Evolutionary conservation across 2,888 invertebrate genomes (phyloP).

Genomic region (Lochmaea capreae): DNA sequence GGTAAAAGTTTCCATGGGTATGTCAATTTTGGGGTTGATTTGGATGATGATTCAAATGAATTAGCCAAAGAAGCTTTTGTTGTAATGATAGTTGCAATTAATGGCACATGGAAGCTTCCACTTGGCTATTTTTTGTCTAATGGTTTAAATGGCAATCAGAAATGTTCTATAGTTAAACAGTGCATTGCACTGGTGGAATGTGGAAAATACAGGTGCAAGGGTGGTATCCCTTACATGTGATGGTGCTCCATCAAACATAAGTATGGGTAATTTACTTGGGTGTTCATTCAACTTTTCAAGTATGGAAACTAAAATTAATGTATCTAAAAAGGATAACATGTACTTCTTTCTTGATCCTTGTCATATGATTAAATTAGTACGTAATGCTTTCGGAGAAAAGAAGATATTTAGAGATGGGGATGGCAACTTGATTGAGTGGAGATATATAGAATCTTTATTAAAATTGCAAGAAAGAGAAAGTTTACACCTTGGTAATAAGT

Average conservation of each 20-base stretch:
- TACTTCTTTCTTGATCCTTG: not conserved
- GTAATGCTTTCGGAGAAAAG: not conserved
- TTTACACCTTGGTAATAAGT: not conserved
- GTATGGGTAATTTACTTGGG: conserved; percentile 6
- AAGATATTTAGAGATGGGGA: not conserved
- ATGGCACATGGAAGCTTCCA: conserved; percentile 53
- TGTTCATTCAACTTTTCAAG: not conserved
- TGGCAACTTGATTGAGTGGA: not conserved
- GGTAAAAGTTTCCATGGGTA: conserved; percentile 54
- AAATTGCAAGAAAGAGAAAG: conserved; percentile 2
- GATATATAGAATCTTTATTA: not conserved
- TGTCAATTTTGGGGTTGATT: conserved; percentile 51
- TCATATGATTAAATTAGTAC: not conserved
- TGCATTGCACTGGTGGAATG: conserved; percentile 45
- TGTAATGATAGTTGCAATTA: conserved; percentile 49
- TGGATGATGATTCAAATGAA: conserved; percentile 45
- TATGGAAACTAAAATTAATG: not conserved
- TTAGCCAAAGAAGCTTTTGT: conserved; percentile 53
- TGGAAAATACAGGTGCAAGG: conserved; percentile 44
- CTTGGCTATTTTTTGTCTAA: conserved; percentile 53
- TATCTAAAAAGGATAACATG: not conserved
- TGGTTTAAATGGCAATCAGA: conserved; percentile 48
- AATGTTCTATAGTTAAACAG: conserved; percentile 46
- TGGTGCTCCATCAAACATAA: conserved; percentile 50
- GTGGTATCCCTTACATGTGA: conserved; percentile 50